These are phyloP conservation scores for Phylloscopus trochiloides DNA, from an alignment of 2,113 vertebrate genomes.

Conservation along the genomic window DNA sequence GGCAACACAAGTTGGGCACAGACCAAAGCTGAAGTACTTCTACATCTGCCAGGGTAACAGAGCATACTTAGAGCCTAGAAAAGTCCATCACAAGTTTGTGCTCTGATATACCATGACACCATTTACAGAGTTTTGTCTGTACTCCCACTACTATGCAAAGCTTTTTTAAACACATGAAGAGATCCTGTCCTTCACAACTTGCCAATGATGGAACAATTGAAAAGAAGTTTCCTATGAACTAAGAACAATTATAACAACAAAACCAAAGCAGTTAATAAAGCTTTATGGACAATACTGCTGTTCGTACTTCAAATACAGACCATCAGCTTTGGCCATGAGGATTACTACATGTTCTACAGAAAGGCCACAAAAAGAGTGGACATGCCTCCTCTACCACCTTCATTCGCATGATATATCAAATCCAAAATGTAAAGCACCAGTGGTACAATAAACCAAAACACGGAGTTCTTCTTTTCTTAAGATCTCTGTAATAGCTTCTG, in stretches of 20 bases:
- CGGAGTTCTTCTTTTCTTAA: not conserved
- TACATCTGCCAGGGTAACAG: not conserved
- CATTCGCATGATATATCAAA: fast-evolving
- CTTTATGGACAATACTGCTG: not conserved
- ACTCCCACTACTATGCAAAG: not conserved
- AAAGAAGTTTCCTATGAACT: not conserved
- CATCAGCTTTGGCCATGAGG: not conserved
- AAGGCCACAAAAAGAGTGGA: not conserved
- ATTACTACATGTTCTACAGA: not conserved
- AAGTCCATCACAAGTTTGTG: not conserved
- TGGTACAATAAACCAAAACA: not conserved
- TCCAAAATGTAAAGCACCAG: not conserved
- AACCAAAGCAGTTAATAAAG: not conserved
- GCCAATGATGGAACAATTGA: not conserved
- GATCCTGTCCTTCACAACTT: not conserved
- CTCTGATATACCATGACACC: fast-evolving
- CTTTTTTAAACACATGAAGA: not conserved
- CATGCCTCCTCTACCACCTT: not conserved
- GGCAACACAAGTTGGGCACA: fast-evolving
- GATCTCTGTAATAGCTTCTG: not conserved
- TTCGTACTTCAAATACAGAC: not conserved
- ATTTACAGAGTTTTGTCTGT: not conserved
- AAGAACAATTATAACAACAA: not conserved
- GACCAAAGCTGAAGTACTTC: not conserved
- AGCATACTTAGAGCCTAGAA: not conserved